These are phyloP conservation scores for Globodera rostochiensis DNA, from an alignment of 1,140 invertebrate species.

Conservation along the genomic window DNA sequence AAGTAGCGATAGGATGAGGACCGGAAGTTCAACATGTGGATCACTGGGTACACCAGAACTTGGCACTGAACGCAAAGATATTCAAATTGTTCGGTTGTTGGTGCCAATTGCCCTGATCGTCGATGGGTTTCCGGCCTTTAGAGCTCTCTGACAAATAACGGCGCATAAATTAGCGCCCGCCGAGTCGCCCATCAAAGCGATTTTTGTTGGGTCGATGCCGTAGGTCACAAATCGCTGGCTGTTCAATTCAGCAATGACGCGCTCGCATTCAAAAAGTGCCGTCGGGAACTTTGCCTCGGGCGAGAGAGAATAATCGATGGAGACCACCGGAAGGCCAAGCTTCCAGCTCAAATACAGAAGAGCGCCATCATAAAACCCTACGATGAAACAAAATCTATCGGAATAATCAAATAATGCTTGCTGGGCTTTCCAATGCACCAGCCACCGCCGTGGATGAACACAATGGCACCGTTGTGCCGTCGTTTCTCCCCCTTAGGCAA, in stretches of 20 bases:
- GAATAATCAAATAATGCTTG: conserved; percentile 37
- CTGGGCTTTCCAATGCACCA: conserved; percentile 56
- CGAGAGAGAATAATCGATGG: conserved; percentile 61
- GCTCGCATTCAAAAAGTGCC: conserved; percentile 58
- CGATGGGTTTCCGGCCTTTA: conserved; percentile 2
- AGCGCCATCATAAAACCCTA: conserved; percentile 50
- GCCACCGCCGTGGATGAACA: conserved; percentile 64
- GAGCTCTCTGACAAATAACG: conserved; percentile 47
- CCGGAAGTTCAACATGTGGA: conserved; percentile 52
- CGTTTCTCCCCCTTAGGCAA: conserved; percentile 38
- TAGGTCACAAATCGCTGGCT: conserved; percentile 37
- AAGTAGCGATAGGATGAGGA: conserved; percentile 53
- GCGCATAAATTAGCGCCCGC: conserved; percentile 53
- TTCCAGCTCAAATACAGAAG: conserved; percentile 43
- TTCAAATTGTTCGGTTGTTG: conserved; percentile 13
- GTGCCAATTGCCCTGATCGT: conserved; percentile 5
- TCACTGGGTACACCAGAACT: conserved; percentile 53
- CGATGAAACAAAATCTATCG: neutral
- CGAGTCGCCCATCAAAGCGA: conserved; percentile 52
- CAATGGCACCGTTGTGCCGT: conserved; percentile 44
- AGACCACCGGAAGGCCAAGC: conserved; percentile 52
- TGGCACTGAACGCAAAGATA: conserved; percentile 40
- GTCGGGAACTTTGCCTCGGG: conserved; percentile 59
- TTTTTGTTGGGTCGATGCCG: conserved; percentile 43
- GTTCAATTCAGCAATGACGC: conserved; percentile 52